Conservation (phyloP, 92 coral and sea anemone genomes). For the Phenganax stokvisi region DNA sequence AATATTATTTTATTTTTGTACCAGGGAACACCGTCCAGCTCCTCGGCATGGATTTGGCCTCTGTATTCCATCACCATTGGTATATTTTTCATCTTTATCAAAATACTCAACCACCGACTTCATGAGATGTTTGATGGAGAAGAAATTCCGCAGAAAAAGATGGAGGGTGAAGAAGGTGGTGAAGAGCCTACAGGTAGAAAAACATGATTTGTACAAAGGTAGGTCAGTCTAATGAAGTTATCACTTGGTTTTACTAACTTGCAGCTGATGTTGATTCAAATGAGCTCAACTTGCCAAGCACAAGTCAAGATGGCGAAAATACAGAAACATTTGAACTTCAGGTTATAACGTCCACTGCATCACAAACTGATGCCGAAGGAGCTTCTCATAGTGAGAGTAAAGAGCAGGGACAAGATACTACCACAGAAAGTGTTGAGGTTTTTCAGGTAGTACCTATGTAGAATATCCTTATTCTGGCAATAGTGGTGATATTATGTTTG, state of each 20-base stretch:
- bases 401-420: background rate
- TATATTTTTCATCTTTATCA: constrained; percentile 65
- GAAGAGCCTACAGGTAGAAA: background rate
- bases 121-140: constrained; percentile 97
- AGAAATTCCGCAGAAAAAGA: constrained; percentile 66
- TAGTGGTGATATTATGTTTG: background rate
- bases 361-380: background rate
- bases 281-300: constrained; percentile 17
- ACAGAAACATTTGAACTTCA: constrained; percentile 27
- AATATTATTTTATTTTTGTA: background rate
- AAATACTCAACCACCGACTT: constrained; percentile 77
- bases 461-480: background rate
- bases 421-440: constrained; percentile 6
- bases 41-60: constrained; percentile 74
- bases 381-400: background rate
- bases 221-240: too few species aligned
- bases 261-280: background rate
- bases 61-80: constrained; percentile 76
- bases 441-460: constrained; percentile 10
- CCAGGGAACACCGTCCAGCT: constrained; percentile 72
- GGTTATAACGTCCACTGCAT: background rate
- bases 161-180: constrained; percentile 13
- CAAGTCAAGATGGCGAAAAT: constrained; percentile 18
- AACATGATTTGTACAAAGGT: too few species aligned
- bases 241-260: background rate